Evolutionary conservation across 2,113 vertebrate species (phyloP), one percentile per base, ranked within the genome.

Genomic region (Pantherophis guttatus): DNA sequence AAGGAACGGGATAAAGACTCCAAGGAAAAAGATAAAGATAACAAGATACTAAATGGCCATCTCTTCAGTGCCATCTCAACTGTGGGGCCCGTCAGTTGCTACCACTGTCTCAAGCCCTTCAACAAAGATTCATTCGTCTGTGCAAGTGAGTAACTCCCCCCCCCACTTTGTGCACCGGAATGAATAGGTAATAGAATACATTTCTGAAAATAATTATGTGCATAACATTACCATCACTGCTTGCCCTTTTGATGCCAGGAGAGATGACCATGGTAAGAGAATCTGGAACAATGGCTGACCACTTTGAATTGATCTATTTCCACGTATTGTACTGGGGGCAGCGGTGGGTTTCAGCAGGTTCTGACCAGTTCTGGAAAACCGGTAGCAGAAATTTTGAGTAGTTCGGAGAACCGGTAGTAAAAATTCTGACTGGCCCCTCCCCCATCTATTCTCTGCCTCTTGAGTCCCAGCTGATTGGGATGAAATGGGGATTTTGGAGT

Each of bases 21-120:
- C 91, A 99, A 98, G 70, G 97, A 97, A 65, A 99, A 98, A 93
- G 98, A 99, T 26, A 99, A 98, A 92, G 99, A 99, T 94, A 99
- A 98, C 97, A 99, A 98, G 97, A 95, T 92, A 0, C 11, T 98
- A 88, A 99, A 98, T 0, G 99, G 99, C 2, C 99, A 99, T 65
- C 26, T 97, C 3, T 99, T 99, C 96, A 97, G 97, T 90, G n/a
- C 98, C 1, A 96, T 97, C 8, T 93, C 97, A 0, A 93, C 97
- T 0, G 97, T 97, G 92, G 98, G 98, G 53, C 92, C 98, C 0
- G 58, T 97, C 95, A 97, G 94, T 91, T 99, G 99, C 94, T 97
- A 97, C 96, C 98, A 98, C 94, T 99, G 99, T 95, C 97, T 96
- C 96, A 99, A 98, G 96, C 93, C 97, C 70, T 98, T 99, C 93